Percentiles rank a stretch among this genome's conserved stretches.
phyloP scores from a whole-genome alignment of 2,797 vertebrate species.

The Cyclura pinguis region DNA sequence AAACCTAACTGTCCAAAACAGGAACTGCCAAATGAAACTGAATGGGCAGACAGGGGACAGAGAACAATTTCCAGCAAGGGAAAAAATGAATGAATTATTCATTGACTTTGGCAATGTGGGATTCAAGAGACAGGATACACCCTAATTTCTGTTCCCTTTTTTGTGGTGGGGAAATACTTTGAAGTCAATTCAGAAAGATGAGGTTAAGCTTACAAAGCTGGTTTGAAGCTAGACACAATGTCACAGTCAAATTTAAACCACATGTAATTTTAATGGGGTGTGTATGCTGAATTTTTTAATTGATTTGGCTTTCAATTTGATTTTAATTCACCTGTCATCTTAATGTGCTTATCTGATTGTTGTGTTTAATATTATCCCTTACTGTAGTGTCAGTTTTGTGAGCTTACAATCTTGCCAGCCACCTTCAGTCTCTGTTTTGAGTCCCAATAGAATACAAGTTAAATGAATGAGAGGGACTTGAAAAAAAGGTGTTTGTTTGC shows the following conservation, averaged over 20 bases:
- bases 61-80: not conserved
- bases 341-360: too few species aligned
- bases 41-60: not conserved
- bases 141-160: not conserved
- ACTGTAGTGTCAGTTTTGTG: too few species aligned
- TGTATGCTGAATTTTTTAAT: not conserved
- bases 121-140: not conserved
- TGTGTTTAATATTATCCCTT: too few species aligned
- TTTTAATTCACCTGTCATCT: too few species aligned
- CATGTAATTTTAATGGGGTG: not conserved
- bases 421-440: too few species aligned
- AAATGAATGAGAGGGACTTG: not conserved
- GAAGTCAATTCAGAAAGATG: not conserved
- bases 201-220: not conserved
- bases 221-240: not conserved
- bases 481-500: not conserved
- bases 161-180: not conserved
- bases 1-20: slow-evolving; percentile 10
- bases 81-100: slow-evolving; percentile 10
- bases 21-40: not conserved
- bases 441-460: too few species aligned
- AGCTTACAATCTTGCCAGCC: too few species aligned
- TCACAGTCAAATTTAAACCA: not conserved
- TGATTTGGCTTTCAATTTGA: too few species aligned
- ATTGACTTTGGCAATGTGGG: not conserved